Evolutionary conservation across 2,888 invertebrate species (phyloP), one percentile per base, ranked within the genome.

Genomic region (Aspidiotus rigidus): DNA sequence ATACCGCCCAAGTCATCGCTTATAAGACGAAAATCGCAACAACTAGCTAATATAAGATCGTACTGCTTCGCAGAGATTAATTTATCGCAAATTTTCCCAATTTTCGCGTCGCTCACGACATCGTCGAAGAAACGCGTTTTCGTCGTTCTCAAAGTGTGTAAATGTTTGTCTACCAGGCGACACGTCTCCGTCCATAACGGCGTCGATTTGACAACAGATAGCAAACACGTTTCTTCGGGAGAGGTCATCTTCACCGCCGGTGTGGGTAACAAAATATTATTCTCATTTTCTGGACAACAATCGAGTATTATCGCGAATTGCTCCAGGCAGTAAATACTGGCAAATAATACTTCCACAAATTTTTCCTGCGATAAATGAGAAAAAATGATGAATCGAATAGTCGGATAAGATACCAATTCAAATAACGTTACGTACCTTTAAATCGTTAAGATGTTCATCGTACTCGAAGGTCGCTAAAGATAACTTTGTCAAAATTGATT

Each of bases 241-340:
- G 28, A 28, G 5, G 28, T 28, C 1, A 28, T 28, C 28, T 28
- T 28, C 28, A 28, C 28, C 28, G 28, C 54, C 16, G 64, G 64
- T 2, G 56, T 55, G 15, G 16, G 56, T 55, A 55, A 16, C 56
- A 55, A 16, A 9, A 17, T 55, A 55, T 55, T 7, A 1, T 8
- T 55, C 16, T 55, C n/a, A 55, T n/a, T 55, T 9, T 75, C 75
- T 0, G 88, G 86, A 70, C 83, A 83, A 71, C 84, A 84, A 74
- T 85, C 82, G 0, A 92, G 76, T 17, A 90, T 78, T 1, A 88
- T 77, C 70, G 80, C 78, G 74, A 87, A 85, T 75, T 93, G 91
- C 72, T 86, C 84, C 39, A 89, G 78, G 10, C 85, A 79, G 69
- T 84, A 79, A 54, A 80, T 77, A 8, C 80, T 75, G 67, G 82